Evolutionary conservation across 35 echinoderm and acorn worm species (phyloP), one percentile per base, ranked within the genome.

Genomic region (Ptychodera flava): DNA sequence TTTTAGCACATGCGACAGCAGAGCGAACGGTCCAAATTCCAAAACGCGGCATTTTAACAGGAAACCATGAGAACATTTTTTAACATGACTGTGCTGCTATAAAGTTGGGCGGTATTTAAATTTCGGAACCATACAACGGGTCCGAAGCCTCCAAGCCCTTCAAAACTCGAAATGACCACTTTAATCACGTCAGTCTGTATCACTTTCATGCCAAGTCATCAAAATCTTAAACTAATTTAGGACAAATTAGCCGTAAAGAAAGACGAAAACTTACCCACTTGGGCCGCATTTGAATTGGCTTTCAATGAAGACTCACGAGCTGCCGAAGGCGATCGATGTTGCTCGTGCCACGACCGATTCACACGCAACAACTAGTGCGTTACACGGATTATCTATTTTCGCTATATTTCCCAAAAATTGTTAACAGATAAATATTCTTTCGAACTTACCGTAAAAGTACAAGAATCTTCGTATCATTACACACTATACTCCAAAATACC

Each of bases 61-160:
- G 45, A 64, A 64, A 64, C 45, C 45, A 64, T 64, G 45, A 64
- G 45, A 64, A 64, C 45, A 64, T 64, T 64, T 64, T 64, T 64
- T 64, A 64, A 64, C 45, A 64, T 64, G 45, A 64, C 45, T 64
- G 22, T 22, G 45, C 45, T 64, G 45, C 22, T 12, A n/a, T n/a
- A 64, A 64, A 64, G 45, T 64, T 64, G 45, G 45, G 45, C 45
- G 45, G 45, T 64, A 64, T 64, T 64, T 64, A 64, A 64, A 64
- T 64, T 64, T 64, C 6, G 45, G 45, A 12, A 22, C 6, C 45
- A 64, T 22, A 64, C 45, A 64, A 64, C 45, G 45, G 22, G 45
- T 64, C 45, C 45, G 45, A 64, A 6, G 22, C 45, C 45, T 64
- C 45, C 45, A 64, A 64, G 22, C 45, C 6, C 45, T 22, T 64